phyloP scores from a whole-genome alignment of 2,797 vertebrate genomes.

The Hemitrygon akajei region DNA sequence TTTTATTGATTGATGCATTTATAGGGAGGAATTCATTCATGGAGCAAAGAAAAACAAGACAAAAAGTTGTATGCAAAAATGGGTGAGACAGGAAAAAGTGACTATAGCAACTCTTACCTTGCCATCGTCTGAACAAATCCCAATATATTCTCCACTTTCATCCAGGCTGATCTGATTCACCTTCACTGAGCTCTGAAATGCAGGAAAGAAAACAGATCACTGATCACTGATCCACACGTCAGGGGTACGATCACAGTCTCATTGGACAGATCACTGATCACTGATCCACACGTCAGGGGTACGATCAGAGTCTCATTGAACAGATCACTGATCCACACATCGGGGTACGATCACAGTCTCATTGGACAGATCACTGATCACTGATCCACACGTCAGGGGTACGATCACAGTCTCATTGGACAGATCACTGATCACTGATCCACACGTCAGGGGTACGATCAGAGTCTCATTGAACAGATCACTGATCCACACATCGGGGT shows the following conservation, averaged over 20 bases:
- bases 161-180: slow-evolving; percentile 99
- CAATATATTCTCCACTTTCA: slow-evolving; percentile 93
- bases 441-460: neutral
- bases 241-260: neutral
- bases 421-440: neutral
- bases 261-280: neutral
- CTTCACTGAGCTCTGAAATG: slow-evolving; percentile 83
- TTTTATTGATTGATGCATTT: neutral
- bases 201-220: neutral
- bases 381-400: neutral
- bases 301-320: neutral
- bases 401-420: neutral
- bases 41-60: neutral
- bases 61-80: neutral
- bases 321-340: neutral
- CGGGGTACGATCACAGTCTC: neutral
- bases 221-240: neutral
- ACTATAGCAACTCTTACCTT: slow-evolving; percentile 65
- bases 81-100: neutral
- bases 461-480: neutral
- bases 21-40: neutral
- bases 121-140: slow-evolving; percentile 95
- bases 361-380: neutral
- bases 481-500: too few species aligned
- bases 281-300: neutral